Evolutionary conservation across 2,797 vertebrate genomes (phyloP).

Genomic region (Hybognathus amarus): DNA sequence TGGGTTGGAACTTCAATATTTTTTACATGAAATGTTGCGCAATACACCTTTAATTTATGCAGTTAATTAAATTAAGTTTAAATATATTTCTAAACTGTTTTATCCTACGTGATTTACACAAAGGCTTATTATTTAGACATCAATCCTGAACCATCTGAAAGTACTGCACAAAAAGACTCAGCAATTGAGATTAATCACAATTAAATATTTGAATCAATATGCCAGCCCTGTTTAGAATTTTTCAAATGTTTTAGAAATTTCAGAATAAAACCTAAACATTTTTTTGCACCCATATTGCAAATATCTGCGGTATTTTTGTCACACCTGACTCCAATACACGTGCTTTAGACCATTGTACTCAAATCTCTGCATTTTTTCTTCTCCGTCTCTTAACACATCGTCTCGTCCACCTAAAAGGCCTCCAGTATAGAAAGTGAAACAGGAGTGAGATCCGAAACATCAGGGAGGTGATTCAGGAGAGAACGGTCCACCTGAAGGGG

Average conservation of each 20-base stretch:
- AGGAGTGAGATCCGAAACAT: constrained; percentile 99
- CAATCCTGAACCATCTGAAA: background rate
- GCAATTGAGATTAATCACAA: background rate
- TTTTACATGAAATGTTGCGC: too few relatives aligned
- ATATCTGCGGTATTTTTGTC: background rate
- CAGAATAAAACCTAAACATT: background rate
- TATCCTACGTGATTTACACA: background rate
- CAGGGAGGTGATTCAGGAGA: constrained; percentile 96
- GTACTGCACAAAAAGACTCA: background rate
- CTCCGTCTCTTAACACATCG: background rate
- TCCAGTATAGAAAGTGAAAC: constrained; percentile 93
- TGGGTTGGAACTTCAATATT: too few relatives aligned
- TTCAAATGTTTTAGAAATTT: background rate
- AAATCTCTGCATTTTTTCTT: background rate
- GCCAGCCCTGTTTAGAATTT: background rate
- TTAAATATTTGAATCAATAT: background rate
- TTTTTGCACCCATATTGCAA: background rate
- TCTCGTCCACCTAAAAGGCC: constrained; percentile 76
- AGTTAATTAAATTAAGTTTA: background rate
- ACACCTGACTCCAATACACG: background rate
- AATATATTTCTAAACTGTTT: background rate
- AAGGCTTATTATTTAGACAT: background rate
- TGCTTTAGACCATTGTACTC: background rate
- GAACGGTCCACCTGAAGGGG: constrained; percentile 94
- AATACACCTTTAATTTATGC: too few relatives aligned